These are phyloP conservation scores for Synchiropus splendidus DNA, from an alignment of 2,113 vertebrate genomes.

Conservation along the genomic window DNA sequence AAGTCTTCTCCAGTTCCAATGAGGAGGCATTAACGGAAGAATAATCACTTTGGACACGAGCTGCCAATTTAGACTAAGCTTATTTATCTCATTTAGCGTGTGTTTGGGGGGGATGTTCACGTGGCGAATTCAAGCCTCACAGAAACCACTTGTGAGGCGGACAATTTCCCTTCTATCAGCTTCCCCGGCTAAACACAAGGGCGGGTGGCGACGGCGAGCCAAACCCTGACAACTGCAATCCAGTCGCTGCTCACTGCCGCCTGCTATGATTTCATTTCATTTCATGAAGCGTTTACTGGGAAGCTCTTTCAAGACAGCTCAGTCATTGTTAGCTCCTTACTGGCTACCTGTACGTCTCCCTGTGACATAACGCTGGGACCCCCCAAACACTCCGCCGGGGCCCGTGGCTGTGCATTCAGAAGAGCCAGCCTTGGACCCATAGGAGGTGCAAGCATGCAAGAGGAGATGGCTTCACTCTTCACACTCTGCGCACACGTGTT, in stretches of 20 bases:
- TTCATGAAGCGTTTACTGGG: no score
- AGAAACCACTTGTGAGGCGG: slow-evolving; percentile 27
- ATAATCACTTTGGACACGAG: slow-evolving; percentile 51
- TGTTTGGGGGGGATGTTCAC: slow-evolving; percentile 43
- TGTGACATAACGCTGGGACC: slow-evolving; percentile 33
- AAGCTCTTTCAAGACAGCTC: no score
- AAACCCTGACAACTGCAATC: slow-evolving; percentile 44
- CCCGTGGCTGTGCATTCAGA: slow-evolving; percentile 39
- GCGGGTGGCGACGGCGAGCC: slow-evolving; percentile 32
- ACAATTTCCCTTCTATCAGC: slow-evolving; percentile 35
- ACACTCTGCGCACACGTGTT: no score
- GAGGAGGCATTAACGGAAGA: slow-evolving; percentile 54
- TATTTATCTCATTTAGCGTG: slow-evolving; percentile 56
- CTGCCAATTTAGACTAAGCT: slow-evolving; percentile 54
- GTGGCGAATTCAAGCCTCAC: slow-evolving; percentile 36
- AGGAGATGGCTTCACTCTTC: slow-evolving; percentile 31
- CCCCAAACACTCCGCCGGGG: slow-evolving; percentile 35
- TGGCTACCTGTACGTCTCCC: no score
- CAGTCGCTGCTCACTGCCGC: slow-evolving; percentile 37
- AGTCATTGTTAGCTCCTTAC: no score
- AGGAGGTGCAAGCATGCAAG: slow-evolving; percentile 31
- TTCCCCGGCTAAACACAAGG: slow-evolving; percentile 40
- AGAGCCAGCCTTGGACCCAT: slow-evolving; percentile 23
- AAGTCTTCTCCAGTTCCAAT: slow-evolving; percentile 50
- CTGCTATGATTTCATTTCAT: slow-evolving; percentile 16